Percentiles rank a stretch among this genome's conserved stretches.
Conservation (phyloP, 1,140 invertebrate genomes). For the Scylla paramamosain region DNA sequence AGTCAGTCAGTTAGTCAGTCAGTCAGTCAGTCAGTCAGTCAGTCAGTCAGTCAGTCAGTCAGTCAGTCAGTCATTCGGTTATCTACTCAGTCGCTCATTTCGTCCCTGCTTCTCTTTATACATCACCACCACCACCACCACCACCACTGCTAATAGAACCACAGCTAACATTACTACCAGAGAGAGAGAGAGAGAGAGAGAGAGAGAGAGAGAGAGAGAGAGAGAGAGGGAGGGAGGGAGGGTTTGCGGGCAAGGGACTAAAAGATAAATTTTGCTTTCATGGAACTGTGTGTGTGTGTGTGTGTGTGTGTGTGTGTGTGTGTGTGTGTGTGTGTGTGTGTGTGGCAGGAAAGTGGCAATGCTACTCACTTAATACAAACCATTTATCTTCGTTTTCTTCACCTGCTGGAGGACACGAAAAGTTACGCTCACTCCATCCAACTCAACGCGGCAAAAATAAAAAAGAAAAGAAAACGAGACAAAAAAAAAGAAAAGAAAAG, state of each 20-base stretch:
- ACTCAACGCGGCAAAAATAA: too few relatives aligned
- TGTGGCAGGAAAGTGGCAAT: neutral
- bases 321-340: slow-evolving; percentile 33
- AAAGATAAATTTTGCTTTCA: neutral
- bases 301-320: neutral
- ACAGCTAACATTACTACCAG: neutral
- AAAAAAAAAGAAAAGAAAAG: too few relatives aligned
- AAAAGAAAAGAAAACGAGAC: too few relatives aligned
- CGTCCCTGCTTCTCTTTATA: neutral
- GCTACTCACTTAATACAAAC: too few relatives aligned
- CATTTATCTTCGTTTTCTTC: too few relatives aligned
- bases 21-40: slow-evolving; percentile 9
- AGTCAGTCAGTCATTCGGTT: neutral
- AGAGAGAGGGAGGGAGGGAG: slow-evolving; percentile 28
- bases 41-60: neutral
- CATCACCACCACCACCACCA: neutral
- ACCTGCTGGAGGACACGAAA: too few relatives aligned
- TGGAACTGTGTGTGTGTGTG: neutral
- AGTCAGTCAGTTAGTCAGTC: neutral
- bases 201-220: neutral
- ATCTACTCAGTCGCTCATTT: neutral
- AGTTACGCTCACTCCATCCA: too few relatives aligned
- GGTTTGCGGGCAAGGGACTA: neutral
- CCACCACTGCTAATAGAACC: neutral
- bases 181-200: too few relatives aligned